phyloP scores from a whole-genome alignment of 2,113 vertebrate genomes.

The Leiothrix lutea region DNA sequence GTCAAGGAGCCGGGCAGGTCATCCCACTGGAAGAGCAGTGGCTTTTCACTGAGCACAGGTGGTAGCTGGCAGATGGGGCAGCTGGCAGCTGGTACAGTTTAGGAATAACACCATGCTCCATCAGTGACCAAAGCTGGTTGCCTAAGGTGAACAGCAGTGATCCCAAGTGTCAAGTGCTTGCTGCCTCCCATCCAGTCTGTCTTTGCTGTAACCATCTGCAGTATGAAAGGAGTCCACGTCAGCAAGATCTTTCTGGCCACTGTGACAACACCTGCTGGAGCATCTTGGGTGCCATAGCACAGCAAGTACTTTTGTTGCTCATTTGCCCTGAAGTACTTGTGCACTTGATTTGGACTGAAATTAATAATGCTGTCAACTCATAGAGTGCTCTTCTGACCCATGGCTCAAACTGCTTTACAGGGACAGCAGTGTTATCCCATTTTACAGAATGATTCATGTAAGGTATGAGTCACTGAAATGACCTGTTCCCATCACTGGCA shows the following conservation, averaged over 20 bases:
- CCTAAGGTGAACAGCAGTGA: not conserved
- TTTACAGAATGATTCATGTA: not conserved
- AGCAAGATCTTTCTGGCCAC: not conserved
- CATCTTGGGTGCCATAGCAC: not conserved
- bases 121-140: not conserved
- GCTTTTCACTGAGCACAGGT: not conserved
- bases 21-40: not conserved
- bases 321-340: not conserved
- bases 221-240: not conserved
- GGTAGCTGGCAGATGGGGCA: not conserved
- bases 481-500: not conserved
- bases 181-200: not conserved
- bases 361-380: not conserved
- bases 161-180: not conserved
- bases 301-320: not conserved
- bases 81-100: not conserved
- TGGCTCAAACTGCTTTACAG: not conserved
- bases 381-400: not conserved
- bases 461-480: not conserved
- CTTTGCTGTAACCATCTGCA: not conserved
- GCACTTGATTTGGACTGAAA: not conserved
- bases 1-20: not conserved
- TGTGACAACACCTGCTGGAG: not conserved
- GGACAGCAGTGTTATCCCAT: not conserved
- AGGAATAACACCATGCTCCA: rapidly evolving